Evolutionary conservation across 2,888 invertebrate species (phyloP), one percentile per base, ranked within the genome.

Genomic region (Papilio protenor): DNA sequence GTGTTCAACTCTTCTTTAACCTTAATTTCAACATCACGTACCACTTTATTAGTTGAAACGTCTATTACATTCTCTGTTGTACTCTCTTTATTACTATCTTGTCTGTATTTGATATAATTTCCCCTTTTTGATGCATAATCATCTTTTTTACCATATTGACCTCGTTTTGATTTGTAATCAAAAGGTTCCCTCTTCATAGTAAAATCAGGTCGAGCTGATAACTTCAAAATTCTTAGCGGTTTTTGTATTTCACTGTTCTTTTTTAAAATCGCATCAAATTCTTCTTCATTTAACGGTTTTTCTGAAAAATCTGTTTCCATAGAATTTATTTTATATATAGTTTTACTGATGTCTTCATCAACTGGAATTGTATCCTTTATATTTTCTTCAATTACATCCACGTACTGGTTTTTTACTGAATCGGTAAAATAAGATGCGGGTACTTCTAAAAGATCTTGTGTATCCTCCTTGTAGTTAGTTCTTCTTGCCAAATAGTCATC

Each of bases 401-500:
- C 49, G 40, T 55, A 52, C 74, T 59, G 52, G 6, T 80, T 70
- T 49, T 80, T 61, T 71, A 66, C 64, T 49, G 55, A 55, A 55
- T 76, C 76, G 16, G 72, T 76, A 55, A 74, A 33, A 55, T 72
- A n/a, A 55, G 49, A 75, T 33, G 74, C 66, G 1, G 45, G n/a
- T 59, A 66, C 23, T 45, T 12, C 73, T 52, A 47, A n/a, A 57
- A 75, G 70, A 18, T 73, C 75, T 64, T 79, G 64, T 45, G 61
- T 77, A 10, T 52, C 69, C 52, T 76, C 77, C 11, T 82, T 81
- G 21, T 81, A 79, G 57, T 80, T 79, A n/a, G 73, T 77, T 80
- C 72, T 78, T 79, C 81, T 83, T n/a, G 61, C 64, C 45, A 79
- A 64, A 80, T 83, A 83, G 23, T 84, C 80, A 66, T 80, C 77